phyloP scores from a whole-genome alignment of 1,140 invertebrate species.

The Tetranychus cinnabarinus region DNA sequence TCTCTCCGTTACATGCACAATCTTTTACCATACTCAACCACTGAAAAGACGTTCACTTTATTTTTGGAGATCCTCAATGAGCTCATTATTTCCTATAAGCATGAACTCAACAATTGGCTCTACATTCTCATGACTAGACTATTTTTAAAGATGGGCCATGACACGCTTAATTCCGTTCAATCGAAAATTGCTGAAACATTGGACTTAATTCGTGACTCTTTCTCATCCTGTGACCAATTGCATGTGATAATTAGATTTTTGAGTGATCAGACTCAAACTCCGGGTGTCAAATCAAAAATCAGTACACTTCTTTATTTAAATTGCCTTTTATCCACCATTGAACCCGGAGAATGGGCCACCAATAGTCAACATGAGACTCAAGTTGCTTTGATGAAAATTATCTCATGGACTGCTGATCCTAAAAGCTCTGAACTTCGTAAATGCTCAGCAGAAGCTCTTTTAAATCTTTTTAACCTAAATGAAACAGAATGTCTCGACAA shows the following conservation, averaged over 20 bases:
- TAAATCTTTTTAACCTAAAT: constrained; percentile 69
- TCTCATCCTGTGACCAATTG: constrained; percentile 36
- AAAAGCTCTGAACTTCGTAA: constrained; percentile 44
- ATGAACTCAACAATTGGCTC: constrained; percentile 69
- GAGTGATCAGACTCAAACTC: constrained; percentile 67
- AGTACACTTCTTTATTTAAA: constrained; percentile 23
- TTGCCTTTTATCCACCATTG: constrained; percentile 21
- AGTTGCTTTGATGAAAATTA: constrained; percentile 26
- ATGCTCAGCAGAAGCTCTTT: constrained; percentile 46
- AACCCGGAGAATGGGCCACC: constrained; percentile 21
- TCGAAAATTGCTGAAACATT: constrained; percentile 65
- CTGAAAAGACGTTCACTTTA: constrained; percentile 48
- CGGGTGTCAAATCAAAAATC: constrained; percentile 32
- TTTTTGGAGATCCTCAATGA: constrained; percentile 78
- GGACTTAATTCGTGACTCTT: constrained; percentile 48
- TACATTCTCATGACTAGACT: constrained; percentile 53
- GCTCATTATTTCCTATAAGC: constrained; percentile 55
- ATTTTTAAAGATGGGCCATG: constrained; percentile 64
- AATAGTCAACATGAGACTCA: constrained; percentile 20
- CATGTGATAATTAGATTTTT: constrained; percentile 44
- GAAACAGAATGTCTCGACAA: constrained; percentile 60
- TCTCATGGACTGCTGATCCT: constrained; percentile 28
- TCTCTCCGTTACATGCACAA: no score
- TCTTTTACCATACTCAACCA: neutral
- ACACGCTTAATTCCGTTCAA: constrained; percentile 67